These are phyloP conservation scores for Melanchra persicariae DNA, from an alignment of 2,888 invertebrate genomes.

Conservation along the genomic window DNA sequence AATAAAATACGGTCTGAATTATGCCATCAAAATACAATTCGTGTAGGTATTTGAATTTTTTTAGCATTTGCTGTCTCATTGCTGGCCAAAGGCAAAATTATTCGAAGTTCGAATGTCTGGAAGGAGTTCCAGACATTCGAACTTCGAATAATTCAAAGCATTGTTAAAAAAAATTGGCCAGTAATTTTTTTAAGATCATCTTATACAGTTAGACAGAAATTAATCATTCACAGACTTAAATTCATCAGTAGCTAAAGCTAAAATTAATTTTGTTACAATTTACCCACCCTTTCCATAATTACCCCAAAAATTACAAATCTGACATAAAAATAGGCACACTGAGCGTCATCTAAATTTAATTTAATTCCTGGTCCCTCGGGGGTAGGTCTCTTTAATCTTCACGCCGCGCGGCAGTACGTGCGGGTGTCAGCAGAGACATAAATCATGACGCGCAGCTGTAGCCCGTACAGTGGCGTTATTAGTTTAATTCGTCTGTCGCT, in stretches of 20 bases:
- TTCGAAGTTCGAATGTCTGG: too few species aligned
- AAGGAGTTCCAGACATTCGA: too few species aligned
- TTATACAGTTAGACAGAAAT: background rate
- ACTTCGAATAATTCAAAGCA: too few species aligned
- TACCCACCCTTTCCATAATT: background rate
- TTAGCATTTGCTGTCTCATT: background rate
- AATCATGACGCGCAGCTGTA: conserved; percentile 66
- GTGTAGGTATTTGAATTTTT: background rate
- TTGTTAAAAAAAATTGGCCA: too few species aligned
- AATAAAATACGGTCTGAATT: too few species aligned
- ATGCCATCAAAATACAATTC: too few species aligned
- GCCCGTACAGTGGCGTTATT: conserved; percentile 56
- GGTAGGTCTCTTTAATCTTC: conserved; percentile 67
- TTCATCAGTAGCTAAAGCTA: background rate
- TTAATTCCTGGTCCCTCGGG: conserved; percentile 64
- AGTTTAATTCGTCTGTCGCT: conserved; percentile 61
- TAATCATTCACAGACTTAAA: background rate
- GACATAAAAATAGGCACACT: conserved; percentile 37
- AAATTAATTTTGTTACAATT: background rate
- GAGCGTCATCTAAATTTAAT: conserved; percentile 59
- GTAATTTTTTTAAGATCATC: background rate
- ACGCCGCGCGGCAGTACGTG: conserved; percentile 54
- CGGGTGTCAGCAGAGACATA: conserved; percentile 58
- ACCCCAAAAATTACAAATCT: background rate
- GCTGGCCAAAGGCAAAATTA: background rate